A percentile compares a stretch with the other conserved stretches of the same genome.
These are phyloP conservation scores for Cochlearius cochlearius DNA, from an alignment of 2,113 vertebrate genomes.

Conservation along the genomic window DNA sequence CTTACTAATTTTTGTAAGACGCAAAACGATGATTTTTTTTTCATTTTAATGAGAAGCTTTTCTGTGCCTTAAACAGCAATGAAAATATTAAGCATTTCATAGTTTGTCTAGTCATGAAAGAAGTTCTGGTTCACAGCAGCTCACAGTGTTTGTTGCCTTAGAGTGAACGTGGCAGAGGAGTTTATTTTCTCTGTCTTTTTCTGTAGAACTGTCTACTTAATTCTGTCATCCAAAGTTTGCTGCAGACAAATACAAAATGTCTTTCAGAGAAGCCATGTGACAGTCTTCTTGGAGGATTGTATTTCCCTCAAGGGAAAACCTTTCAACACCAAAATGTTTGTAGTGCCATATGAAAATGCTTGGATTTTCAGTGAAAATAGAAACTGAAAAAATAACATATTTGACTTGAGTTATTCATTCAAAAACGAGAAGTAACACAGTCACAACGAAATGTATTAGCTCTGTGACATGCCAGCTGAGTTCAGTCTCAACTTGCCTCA, in stretches of 20 bases:
- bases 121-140: neutral
- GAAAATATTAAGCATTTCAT: neutral
- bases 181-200: constrained; percentile 7
- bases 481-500: neutral
- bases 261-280: constrained; percentile 8
- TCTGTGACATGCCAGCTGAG: neutral
- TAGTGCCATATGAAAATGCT: neutral
- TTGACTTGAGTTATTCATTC: neutral
- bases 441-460: neutral
- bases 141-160: neutral
- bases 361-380: constrained; percentile 6
- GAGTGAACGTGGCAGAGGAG: neutral
- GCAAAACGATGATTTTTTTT: neutral
- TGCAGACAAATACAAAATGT: neutral
- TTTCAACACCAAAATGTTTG: constrained; percentile 22
- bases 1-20: neutral
- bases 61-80: neutral
- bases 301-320: neutral
- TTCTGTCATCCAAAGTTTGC: neutral
- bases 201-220: neutral
- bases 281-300: neutral
- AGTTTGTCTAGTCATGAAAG: neutral
- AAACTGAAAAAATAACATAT: neutral
- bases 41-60: neutral
- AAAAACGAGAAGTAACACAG: neutral